A percentile compares a stretch with the other conserved stretches of the same genome.
phyloP scores from a whole-genome alignment of 2,888 invertebrate genomes.

The Nymphalis c-album region DNA sequence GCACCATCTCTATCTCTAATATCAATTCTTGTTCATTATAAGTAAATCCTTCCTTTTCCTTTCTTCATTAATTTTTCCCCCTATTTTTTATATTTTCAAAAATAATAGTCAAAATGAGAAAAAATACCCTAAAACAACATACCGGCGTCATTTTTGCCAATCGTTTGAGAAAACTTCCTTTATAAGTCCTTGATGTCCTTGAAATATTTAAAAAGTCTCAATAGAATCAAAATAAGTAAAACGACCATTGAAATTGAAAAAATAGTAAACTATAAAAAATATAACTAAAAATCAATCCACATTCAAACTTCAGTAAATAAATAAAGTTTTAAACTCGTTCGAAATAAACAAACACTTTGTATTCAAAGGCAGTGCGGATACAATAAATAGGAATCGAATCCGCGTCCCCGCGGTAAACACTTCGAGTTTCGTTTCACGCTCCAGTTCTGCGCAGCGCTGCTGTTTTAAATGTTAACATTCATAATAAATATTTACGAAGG shows the following conservation, averaged over 20 bases:
- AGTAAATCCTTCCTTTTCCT: too few relatives aligned
- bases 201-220: too few relatives aligned
- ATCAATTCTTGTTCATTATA: too few relatives aligned
- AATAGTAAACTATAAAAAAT: neutral
- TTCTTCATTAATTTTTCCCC: too few relatives aligned
- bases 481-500: neutral
- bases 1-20: too few relatives aligned
- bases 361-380: constrained; percentile 11
- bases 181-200: too few relatives aligned
- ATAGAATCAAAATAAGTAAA: too few relatives aligned
- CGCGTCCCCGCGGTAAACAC: constrained; percentile 17
- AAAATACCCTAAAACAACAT: too few relatives aligned
- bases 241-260: neutral
- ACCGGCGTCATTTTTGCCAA: too few relatives aligned
- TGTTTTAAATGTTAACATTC: constrained; percentile 6
- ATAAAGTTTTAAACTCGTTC: constrained; percentile 10
- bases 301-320: constrained; percentile 2
- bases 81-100: too few relatives aligned
- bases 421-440: constrained; percentile 6
- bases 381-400: constrained; percentile 15
- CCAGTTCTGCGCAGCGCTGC: neutral
- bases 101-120: neutral
- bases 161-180: too few relatives aligned
- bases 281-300: neutral
- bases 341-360: constrained; percentile 12